These are phyloP conservation scores for Eugnorisma glareosa DNA, from an alignment of 2,888 invertebrate species.

Conservation along the genomic window DNA sequence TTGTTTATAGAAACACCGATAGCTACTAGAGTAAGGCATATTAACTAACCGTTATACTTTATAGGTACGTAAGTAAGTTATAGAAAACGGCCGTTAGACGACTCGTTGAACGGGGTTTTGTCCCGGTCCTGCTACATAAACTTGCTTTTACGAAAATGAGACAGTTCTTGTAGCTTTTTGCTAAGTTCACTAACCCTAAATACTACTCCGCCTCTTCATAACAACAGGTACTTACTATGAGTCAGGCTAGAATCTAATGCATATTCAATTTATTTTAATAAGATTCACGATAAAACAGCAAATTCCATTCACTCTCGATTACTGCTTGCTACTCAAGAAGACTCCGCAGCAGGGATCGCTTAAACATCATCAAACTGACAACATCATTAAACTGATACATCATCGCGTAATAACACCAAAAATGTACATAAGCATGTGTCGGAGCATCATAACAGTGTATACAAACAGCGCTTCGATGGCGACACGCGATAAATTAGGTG, in stretches of 20 bases:
- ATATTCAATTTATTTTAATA: slow-evolving; percentile 40
- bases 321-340: slow-evolving; percentile 22
- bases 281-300: slow-evolving; percentile 26
- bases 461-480: slow-evolving; percentile 82
- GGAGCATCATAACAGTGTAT: slow-evolving; percentile 75
- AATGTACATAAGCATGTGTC: slow-evolving; percentile 70
- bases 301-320: slow-evolving; percentile 42
- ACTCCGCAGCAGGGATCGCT: slow-evolving; percentile 45
- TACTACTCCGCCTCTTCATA: slow-evolving; percentile 19
- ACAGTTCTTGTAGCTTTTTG: slow-evolving; percentile 19
- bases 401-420: slow-evolving; percentile 67
- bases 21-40: too few relatives aligned
- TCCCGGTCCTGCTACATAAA: background rate
- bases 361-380: too few relatives aligned
- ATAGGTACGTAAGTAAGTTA: too few relatives aligned
- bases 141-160: slow-evolving; percentile 10
- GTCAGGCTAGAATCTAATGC: slow-evolving; percentile 34
- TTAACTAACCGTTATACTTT: too few relatives aligned
- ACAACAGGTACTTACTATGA: slow-evolving; percentile 32
- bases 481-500: slow-evolving; percentile 88
- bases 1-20: too few relatives aligned
- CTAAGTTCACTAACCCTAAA: slow-evolving; percentile 29
- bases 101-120: background rate
- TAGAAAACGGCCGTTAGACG: too few relatives aligned
- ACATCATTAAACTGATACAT: slow-evolving; percentile 68